Conservation (phyloP, 1,140 invertebrate species). For the Maniola jurtina region DNA sequence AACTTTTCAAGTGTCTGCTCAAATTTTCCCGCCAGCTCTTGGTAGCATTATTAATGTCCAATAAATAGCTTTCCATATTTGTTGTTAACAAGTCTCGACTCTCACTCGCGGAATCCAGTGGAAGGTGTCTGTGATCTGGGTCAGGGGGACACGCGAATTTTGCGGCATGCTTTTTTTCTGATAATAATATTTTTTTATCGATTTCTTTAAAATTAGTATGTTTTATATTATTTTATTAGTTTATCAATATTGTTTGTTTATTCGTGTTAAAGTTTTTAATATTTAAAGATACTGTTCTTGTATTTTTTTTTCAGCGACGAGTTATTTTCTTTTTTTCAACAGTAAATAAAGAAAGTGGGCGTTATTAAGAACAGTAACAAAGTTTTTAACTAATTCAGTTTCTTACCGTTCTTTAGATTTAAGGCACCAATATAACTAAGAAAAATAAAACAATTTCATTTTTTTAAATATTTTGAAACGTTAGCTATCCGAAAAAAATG, state of each 20-base stretch:
- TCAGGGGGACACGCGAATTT: constrained; percentile 41
- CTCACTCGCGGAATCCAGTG: constrained; percentile 44
- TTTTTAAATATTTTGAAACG: too few species aligned
- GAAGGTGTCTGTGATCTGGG: constrained; percentile 34
- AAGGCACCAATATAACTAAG: too few species aligned
- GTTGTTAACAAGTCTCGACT: constrained; percentile 39
- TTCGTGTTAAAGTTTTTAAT: neutral
- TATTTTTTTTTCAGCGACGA: too few species aligned
- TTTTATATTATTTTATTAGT: too few species aligned
- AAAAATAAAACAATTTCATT: too few species aligned
- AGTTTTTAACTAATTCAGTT: too few species aligned
- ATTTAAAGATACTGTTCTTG: too few species aligned
- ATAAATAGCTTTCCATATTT: constrained; percentile 29
- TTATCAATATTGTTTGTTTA: neutral
- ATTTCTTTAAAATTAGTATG: neutral
- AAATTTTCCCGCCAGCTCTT: neutral
- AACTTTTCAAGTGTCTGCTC: neutral
- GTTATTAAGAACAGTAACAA: too few species aligned
- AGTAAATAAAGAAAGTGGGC: too few species aligned
- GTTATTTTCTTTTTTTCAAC: too few species aligned
- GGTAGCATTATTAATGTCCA: constrained; percentile 19
- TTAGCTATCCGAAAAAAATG: too few species aligned
- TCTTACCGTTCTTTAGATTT: too few species aligned
- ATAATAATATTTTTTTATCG: constrained; percentile 1
- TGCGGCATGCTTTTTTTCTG: constrained; percentile 10